Evolutionary conservation across 2,797 vertebrate species (phyloP).

Genomic region (Sebastes minor): DNA sequence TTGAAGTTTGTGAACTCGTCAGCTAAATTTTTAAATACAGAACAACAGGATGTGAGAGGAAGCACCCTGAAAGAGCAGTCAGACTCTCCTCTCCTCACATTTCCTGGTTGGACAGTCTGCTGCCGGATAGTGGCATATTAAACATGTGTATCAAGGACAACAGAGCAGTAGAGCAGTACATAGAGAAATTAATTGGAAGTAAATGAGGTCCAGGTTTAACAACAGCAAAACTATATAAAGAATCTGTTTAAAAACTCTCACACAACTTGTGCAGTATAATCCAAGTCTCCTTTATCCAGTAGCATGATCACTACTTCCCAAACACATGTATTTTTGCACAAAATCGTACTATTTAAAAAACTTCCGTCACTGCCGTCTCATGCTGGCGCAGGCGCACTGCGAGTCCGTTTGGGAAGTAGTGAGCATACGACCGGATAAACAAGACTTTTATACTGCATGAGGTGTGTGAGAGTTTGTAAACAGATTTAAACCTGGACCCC

Average conservation of each 20-base stretch:
- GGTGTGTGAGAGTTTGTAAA: not conserved
- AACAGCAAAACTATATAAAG: no score
- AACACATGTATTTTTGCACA: no score
- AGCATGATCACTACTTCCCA: fast-evolving
- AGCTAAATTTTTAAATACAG: not conserved
- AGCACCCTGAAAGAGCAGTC: not conserved
- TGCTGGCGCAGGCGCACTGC: no score
- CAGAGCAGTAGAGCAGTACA: no score
- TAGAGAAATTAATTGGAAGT: no score
- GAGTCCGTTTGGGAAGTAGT: no score
- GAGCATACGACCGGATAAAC: not conserved
- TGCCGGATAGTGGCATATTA: not conserved
- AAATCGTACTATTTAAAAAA: no score
- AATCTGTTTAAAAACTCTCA: not conserved
- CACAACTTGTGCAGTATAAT: not conserved
- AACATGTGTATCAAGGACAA: not conserved
- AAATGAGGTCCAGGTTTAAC: no score
- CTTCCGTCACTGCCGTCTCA: no score
- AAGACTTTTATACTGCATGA: not conserved
- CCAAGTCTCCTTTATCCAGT: no score
- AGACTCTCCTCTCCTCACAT: slow-evolving; percentile 18
- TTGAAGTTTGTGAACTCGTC: not conserved
- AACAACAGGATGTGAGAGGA: slow-evolving; percentile 38
- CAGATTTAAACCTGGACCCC: no score
- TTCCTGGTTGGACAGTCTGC: slow-evolving; percentile 48